These are phyloP conservation scores for Dusona sp. DNA, from an alignment of 2,888 invertebrate species.

Conservation along the genomic window DNA sequence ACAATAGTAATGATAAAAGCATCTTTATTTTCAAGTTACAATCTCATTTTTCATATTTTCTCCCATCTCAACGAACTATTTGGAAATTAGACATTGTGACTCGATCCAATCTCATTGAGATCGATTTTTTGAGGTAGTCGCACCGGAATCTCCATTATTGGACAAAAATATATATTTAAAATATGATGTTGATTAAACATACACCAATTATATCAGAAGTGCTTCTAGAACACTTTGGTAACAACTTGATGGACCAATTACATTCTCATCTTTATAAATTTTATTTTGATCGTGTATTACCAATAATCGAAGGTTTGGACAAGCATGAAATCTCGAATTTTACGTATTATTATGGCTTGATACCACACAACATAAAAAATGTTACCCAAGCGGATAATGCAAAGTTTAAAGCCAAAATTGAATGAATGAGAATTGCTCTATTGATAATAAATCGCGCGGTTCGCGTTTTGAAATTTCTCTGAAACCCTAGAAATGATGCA, in stretches of 20 bases:
- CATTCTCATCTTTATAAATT: background rate
- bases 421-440: no score
- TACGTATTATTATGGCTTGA: no score
- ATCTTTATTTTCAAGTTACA: background rate
- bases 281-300: background rate
- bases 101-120: background rate
- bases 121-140: background rate
- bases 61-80: background rate
- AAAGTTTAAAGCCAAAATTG: no score
- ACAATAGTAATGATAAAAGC: background rate
- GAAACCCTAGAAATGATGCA: background rate
- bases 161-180: background rate
- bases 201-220: background rate
- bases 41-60: constrained; percentile 1
- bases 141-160: background rate
- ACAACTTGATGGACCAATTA: background rate
- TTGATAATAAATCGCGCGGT: no score
- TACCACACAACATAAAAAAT: no score
- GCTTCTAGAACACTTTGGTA: background rate
- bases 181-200: background rate
- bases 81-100: background rate
- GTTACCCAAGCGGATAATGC: no score
- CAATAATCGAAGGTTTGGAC: background rate
- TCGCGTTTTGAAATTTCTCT: background rate
- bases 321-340: background rate